These are phyloP conservation scores for Chamaea fasciata DNA, from an alignment of 2,113 vertebrate species.

Conservation along the genomic window DNA sequence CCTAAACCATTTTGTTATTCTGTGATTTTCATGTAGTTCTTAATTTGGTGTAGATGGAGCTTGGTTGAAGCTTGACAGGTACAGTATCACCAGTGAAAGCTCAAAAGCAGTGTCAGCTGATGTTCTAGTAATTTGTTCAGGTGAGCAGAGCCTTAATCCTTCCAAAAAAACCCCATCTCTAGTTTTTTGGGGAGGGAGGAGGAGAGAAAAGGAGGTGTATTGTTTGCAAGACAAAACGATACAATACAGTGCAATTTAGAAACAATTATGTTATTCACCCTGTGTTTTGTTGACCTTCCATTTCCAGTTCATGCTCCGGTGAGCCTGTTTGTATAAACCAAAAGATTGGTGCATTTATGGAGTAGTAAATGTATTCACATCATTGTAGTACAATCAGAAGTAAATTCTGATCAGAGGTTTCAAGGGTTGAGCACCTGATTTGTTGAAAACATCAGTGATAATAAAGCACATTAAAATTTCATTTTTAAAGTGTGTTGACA, in stretches of 20 bases:
- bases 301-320: not conserved
- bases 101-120: fast-evolving
- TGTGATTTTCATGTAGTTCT: not conserved
- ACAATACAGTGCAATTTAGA: not conserved
- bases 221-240: not conserved
- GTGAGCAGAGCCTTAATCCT: not conserved
- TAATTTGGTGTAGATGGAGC: not conserved
- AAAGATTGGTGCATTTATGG: not conserved
- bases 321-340: not conserved
- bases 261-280: not conserved
- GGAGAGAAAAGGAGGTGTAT: not conserved
- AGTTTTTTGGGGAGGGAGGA: not conserved
- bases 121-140: not conserved
- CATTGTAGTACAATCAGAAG: not conserved
- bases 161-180: fast-evolving
- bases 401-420: not conserved
- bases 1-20: not conserved
- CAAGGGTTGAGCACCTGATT: not conserved
- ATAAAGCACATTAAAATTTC: not conserved
- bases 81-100: not conserved
- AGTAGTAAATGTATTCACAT: not conserved
- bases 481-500: not conserved
- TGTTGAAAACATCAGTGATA: not conserved
- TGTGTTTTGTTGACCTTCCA: not conserved
- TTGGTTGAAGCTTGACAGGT: not conserved